Percentiles rank a stretch among this genome's conserved stretches.
These are phyloP conservation scores for Cervus canadensis DNA, from an alignment of 2,113 vertebrate genomes.

Conservation along the genomic window DNA sequence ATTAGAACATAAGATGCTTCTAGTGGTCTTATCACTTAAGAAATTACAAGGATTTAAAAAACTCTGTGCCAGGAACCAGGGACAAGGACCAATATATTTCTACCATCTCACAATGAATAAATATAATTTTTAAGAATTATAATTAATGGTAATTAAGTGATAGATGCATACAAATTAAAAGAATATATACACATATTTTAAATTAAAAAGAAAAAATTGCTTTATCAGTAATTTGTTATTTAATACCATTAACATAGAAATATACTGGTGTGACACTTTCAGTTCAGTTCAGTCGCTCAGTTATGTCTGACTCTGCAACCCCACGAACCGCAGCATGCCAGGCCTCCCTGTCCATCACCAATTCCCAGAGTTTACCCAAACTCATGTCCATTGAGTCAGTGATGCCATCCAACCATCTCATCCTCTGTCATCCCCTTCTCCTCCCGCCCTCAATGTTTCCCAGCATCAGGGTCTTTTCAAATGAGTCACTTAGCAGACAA, in stretches of 20 bases:
- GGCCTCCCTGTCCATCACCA: background rate
- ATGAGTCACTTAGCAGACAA: background rate
- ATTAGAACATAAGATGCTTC: background rate
- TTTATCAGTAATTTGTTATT: background rate
- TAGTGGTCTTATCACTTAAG: background rate
- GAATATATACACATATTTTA: background rate
- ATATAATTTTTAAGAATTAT: background rate
- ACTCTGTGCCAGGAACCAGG: background rate
- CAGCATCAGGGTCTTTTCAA: background rate
- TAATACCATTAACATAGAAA: background rate
- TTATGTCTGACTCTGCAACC: background rate
- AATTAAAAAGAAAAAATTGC: background rate
- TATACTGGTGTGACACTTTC: background rate
- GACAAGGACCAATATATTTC: background rate
- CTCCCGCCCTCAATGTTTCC: background rate
- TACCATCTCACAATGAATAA: background rate
- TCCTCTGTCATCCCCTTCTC: background rate
- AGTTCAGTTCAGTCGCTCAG: background rate
- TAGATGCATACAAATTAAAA: background rate
- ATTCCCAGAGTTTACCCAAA: background rate
- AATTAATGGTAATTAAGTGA: background rate
- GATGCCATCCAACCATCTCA: background rate
- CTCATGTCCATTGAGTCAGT: background rate
- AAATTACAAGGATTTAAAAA: background rate
- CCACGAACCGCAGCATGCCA: rapidly evolving